phyloP scores from a whole-genome alignment of 2,888 invertebrate genomes.

The Papilio gigon region DNA sequence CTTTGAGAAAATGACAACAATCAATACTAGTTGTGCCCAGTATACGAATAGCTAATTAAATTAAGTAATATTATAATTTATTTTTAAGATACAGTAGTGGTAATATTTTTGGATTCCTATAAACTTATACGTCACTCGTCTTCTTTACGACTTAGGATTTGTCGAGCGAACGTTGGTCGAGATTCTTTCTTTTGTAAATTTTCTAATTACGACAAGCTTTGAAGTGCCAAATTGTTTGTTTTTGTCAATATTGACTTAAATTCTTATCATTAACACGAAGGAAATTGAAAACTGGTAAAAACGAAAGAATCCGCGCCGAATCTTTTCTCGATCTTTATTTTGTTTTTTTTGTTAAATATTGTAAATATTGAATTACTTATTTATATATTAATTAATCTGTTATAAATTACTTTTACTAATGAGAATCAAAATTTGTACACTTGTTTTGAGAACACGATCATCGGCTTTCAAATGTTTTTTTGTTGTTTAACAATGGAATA shows the following conservation, averaged over 20 bases:
- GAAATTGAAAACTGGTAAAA: constrained; percentile 48
- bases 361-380: constrained; percentile 65
- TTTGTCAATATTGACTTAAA: constrained; percentile 53
- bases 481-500: constrained; percentile 57
- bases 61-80: constrained; percentile 78
- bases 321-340: constrained; percentile 55
- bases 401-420: constrained; percentile 44
- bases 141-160: constrained; percentile 61
- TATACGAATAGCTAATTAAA: constrained; percentile 81
- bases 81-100: constrained; percentile 79
- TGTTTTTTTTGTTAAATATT: constrained; percentile 64
- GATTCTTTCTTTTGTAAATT: constrained; percentile 67
- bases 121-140: constrained; percentile 80
- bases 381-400: constrained; percentile 50
- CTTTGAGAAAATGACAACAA: constrained; percentile 77
- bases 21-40: constrained; percentile 83
- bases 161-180: constrained; percentile 61
- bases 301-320: constrained; percentile 71
- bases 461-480: constrained; percentile 57
- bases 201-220: constrained; percentile 54
- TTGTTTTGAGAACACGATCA: constrained; percentile 64
- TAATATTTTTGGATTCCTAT: constrained; percentile 83
- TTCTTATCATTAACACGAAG: constrained; percentile 53
- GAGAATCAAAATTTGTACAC: constrained; percentile 63
- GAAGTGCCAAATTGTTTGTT: constrained; percentile 77